Percentiles rank a stretch among this genome's conserved stretches.
Conservation (phyloP, 2,113 vertebrate genomes). For the Mormyrus iriodes region DNA sequence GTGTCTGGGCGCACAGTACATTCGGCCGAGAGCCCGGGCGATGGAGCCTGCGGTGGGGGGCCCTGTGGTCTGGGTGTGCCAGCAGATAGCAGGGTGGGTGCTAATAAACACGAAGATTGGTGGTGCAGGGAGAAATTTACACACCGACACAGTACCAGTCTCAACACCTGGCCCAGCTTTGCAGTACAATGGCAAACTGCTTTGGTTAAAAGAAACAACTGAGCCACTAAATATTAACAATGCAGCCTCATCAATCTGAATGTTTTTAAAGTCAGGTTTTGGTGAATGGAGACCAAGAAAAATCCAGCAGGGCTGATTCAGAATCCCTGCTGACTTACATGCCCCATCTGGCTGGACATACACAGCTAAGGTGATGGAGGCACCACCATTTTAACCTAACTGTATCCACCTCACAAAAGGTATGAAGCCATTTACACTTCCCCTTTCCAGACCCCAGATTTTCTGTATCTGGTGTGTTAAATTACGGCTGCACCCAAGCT, state of each 20-base stretch:
- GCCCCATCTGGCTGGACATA: background rate
- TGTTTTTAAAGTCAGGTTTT: background rate
- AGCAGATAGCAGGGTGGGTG: background rate
- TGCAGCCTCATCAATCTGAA: background rate
- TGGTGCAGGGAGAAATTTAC: background rate
- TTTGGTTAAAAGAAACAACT: background rate
- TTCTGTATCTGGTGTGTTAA: too few species aligned
- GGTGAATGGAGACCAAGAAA: background rate
- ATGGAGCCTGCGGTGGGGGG: background rate
- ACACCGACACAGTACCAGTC: background rate
- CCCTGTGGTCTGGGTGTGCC: background rate
- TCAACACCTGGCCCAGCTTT: background rate
- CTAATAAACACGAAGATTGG: background rate
- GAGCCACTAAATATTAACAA: background rate
- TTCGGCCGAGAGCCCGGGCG: background rate
- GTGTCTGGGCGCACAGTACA: background rate
- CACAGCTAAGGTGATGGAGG: background rate
- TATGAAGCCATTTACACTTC: background rate
- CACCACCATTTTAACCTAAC: slow-evolving; percentile 7
- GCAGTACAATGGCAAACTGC: background rate
- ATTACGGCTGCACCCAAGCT: too few species aligned
- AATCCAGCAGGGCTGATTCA: too few species aligned
- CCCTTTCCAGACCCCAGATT: slow-evolving; percentile 38
- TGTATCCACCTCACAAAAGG: background rate
- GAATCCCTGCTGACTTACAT: background rate